phyloP scores from a whole-genome alignment of 2,888 invertebrate genomes.

The Calameuta idolon region DNA sequence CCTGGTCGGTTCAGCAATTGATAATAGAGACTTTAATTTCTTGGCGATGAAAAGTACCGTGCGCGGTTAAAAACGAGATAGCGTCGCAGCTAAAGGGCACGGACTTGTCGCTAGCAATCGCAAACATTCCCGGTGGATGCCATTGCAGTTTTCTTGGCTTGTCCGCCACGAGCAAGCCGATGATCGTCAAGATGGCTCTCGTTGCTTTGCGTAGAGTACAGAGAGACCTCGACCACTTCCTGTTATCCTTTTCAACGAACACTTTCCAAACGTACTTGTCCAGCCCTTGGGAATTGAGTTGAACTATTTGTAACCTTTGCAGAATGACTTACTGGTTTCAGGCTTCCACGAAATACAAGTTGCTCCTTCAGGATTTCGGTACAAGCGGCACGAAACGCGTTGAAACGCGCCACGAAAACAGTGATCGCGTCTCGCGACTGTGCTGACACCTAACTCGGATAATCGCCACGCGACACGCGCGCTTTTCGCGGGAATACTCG shows the following conservation, averaged over 20 bases:
- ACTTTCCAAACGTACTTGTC: slow-evolving; percentile 47
- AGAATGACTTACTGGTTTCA: slow-evolving; percentile 2
- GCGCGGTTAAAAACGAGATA: slow-evolving; percentile 2
- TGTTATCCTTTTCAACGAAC: slow-evolving; percentile 25
- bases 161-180: slow-evolving; percentile 46
- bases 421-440: slow-evolving; percentile 53
- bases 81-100: neutral
- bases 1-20: neutral
- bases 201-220: slow-evolving; percentile 6
- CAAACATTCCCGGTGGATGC: slow-evolving; percentile 37
- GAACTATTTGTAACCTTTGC: neutral
- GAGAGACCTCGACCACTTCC: slow-evolving; percentile 17
- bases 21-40: neutral
- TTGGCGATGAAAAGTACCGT: slow-evolving; percentile 6
- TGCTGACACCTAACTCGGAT: slow-evolving; percentile 43
- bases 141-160: slow-evolving; percentile 35
- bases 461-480: slow-evolving; percentile 37
- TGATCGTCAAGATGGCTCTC: slow-evolving; percentile 57
- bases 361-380: neutral
- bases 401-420: slow-evolving; percentile 44
- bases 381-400: neutral
- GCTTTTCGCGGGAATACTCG: slow-evolving; percentile 42
- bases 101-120: slow-evolving; percentile 9
- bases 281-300: slow-evolving; percentile 9
- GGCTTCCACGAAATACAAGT: neutral